A percentile compares a stretch with the other conserved stretches of the same genome.
Evolutionary conservation across 2,888 invertebrate species (phyloP).

Genomic region (Aleiodes leptofemur): DNA sequence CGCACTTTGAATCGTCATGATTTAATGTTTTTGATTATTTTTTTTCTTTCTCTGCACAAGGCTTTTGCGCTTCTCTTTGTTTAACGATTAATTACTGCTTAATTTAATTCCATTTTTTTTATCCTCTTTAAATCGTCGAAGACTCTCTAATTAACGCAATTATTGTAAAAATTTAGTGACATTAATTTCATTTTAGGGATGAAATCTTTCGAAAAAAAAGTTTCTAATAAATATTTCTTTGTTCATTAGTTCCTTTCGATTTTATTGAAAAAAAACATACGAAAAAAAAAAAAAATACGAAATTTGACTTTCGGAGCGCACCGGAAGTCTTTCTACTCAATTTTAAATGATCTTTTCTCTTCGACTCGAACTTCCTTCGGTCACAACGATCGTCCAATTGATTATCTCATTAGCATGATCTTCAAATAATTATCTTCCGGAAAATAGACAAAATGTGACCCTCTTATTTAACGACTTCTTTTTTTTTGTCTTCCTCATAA

Average conservation of each 20-base stretch:
- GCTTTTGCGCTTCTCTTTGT: too few relatives aligned
- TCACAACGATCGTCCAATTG: too few relatives aligned
- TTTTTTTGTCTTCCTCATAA: constrained; percentile 3
- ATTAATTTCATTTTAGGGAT: too few relatives aligned
- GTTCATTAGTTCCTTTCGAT: not conserved
- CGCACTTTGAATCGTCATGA: constrained; percentile 5
- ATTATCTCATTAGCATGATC: too few relatives aligned
- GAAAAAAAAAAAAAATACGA: too few relatives aligned
- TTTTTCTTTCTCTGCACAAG: not conserved
- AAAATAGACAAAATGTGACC: constrained; percentile 12
- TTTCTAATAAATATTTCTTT: too few relatives aligned
- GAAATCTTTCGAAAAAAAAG: too few relatives aligned
- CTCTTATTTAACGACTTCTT: constrained; percentile 3
- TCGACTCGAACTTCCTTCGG: too few relatives aligned
- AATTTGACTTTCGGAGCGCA: not conserved
- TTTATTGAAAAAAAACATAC: not conserved
- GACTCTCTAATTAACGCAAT: not conserved
- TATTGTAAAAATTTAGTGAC: too few relatives aligned
- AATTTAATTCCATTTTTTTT: too few relatives aligned
- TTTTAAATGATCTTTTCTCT: too few relatives aligned
- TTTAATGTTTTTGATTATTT: not conserved
- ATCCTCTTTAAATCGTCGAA: not conserved
- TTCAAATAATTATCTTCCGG: not conserved
- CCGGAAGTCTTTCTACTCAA: constrained; percentile 3
- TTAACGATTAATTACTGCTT: too few relatives aligned